Percentiles rank a stretch among this genome's conserved stretches.
These are phyloP conservation scores for Labia minor DNA, from an alignment of 2,888 invertebrate genomes.

Conservation along the genomic window DNA sequence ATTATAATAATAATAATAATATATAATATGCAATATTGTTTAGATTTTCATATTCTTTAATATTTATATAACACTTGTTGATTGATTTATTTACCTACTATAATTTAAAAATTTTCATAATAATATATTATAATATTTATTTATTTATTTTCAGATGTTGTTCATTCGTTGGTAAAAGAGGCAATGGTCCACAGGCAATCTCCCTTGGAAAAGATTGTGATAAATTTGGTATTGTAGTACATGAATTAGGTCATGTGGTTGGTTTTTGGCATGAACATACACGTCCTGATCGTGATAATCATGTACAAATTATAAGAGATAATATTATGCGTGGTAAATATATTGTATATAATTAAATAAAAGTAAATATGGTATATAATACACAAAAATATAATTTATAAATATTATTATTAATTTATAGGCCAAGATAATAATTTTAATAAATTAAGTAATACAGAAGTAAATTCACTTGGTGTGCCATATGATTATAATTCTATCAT, in stretches of 20 bases:
- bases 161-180: slow-evolving; percentile 94
- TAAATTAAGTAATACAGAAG: slow-evolving; percentile 88
- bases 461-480: slow-evolving; percentile 86
- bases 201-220: slow-evolving; percentile 97
- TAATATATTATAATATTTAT: no score
- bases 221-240: slow-evolving; percentile 97
- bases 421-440: slow-evolving; percentile 99
- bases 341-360: slow-evolving; percentile 13
- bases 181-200: slow-evolving; percentile 90
- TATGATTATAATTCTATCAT: slow-evolving; percentile 98
- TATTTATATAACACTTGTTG: no score
- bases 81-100: no score
- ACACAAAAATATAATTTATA: no score
- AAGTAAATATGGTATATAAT: no score
- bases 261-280: slow-evolving; percentile 99
- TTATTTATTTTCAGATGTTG: no score
- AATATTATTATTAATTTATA: no score
- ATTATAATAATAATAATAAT: no score
- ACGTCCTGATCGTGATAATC: slow-evolving; percentile 87
- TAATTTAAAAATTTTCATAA: no score
- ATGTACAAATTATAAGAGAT: slow-evolving; percentile 91
- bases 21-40: no score
- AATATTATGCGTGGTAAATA: slow-evolving; percentile 88
- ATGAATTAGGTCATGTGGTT: slow-evolving; percentile 90
- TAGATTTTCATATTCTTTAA: no score